Evolutionary conservation across 2,888 invertebrate species (phyloP).

Genomic region (Eupsilia transversa): DNA sequence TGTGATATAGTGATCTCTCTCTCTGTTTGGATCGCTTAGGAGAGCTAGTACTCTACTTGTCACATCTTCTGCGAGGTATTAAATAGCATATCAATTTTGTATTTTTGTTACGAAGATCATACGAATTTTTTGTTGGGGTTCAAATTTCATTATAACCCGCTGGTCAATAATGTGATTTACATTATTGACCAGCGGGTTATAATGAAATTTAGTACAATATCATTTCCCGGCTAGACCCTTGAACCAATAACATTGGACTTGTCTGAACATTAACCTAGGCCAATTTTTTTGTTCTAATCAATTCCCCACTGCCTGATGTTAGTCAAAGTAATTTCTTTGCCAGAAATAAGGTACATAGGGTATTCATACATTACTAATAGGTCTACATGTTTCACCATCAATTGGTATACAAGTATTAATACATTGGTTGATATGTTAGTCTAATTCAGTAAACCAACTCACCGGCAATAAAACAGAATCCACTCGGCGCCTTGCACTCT

Average conservation of each 20-base stretch:
- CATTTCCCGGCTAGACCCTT: neutral
- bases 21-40: neutral
- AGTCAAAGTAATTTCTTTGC: too few relatives aligned
- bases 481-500: slow-evolving; percentile 96
- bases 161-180: too few relatives aligned
- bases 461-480: slow-evolving; percentile 97
- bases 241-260: too few relatives aligned
- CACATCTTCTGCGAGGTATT: neutral
- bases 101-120: too few relatives aligned
- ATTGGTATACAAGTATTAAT: neutral
- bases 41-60: neutral
- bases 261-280: too few relatives aligned
- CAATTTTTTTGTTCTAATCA: too few relatives aligned
- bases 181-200: neutral
- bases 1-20: neutral
- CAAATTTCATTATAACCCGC: too few relatives aligned
- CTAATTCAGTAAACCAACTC: slow-evolving; percentile 54
- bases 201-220: neutral
- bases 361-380: too few relatives aligned
- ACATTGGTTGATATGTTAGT: too few relatives aligned
- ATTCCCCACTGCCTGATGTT: too few relatives aligned
- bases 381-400: neutral
- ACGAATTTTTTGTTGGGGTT: neutral
- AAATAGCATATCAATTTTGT: neutral
- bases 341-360: too few relatives aligned